Evolutionary conservation across 92 coral and sea anemone species (phyloP).

Genomic region (Paragorgia papillata): DNA sequence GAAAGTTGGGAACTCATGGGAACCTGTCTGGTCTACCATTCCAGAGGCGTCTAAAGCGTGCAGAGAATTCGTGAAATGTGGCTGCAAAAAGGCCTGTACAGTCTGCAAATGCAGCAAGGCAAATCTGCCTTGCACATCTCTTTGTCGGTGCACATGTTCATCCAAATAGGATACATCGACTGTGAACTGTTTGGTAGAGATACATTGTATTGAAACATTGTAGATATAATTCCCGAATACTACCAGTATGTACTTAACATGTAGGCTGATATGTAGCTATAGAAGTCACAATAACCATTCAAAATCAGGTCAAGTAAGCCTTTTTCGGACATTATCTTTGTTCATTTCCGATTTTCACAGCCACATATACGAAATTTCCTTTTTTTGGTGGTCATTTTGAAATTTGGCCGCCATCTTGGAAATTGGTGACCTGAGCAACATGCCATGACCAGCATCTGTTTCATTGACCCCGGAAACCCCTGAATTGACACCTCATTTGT

Average conservation of each 20-base stretch:
- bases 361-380: no score
- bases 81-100: slow-evolving; percentile 14
- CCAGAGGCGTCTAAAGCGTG: slow-evolving; percentile 47
- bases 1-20: not conserved
- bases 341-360: no score
- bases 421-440: no score
- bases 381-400: not conserved
- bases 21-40: slow-evolving; percentile 32
- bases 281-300: no score
- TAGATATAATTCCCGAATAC: not conserved
- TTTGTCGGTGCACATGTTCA: slow-evolving; percentile 17
- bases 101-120: slow-evolving; percentile 34
- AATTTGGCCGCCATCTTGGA: no score
- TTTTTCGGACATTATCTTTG: no score
- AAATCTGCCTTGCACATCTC: slow-evolving; percentile 33
- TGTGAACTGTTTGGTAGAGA: not conserved
- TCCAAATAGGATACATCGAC: not conserved
- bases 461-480: no score
- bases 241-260: not conserved
- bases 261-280: no score
- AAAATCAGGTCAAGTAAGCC: no score
- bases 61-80: slow-evolving; percentile 25
- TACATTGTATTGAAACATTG: not conserved
- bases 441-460: no score
- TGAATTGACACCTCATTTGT: no score